Evolutionary conservation across 2,797 vertebrate genomes (phyloP).

Genomic region (Phataginus tricuspis): DNA sequence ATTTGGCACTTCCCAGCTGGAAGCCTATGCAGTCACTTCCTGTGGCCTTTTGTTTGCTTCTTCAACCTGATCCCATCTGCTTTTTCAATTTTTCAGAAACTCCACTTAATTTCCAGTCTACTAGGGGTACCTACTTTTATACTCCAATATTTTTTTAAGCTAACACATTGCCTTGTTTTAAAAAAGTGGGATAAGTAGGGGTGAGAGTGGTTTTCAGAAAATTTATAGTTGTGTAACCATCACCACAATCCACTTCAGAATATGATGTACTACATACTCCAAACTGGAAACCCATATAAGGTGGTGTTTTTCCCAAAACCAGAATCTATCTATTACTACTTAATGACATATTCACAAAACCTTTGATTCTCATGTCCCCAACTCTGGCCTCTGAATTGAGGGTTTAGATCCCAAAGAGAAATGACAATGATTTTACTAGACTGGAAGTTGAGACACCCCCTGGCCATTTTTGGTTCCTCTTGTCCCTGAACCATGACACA

Average conservation of each 20-base stretch:
- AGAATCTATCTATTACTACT: neutral
- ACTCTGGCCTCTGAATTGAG: neutral
- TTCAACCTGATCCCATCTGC: neutral
- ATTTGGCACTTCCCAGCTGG: neutral
- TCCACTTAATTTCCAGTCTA: neutral
- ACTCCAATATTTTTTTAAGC: neutral
- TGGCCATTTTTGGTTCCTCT: neutral
- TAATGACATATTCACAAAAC: neutral
- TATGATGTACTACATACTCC: neutral
- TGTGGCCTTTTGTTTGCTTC: neutral
- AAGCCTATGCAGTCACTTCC: neutral
- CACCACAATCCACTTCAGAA: neutral
- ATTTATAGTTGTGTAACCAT: neutral
- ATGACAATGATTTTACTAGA: neutral
- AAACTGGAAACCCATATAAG: neutral
- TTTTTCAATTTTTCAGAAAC: conserved; percentile 35
- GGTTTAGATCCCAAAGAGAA: neutral
- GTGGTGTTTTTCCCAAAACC: neutral
- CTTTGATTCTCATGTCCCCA: neutral
- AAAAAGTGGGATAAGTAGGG: neutral
- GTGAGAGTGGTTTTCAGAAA: neutral
- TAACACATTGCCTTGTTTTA: neutral
- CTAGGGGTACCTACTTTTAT: neutral
- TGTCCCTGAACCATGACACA: neutral
- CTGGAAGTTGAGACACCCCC: neutral